Percentiles rank a stretch among this genome's conserved stretches.
These are phyloP conservation scores for Aricia artaxerxes DNA, from an alignment of 2,888 invertebrate genomes.

Conservation along the genomic window DNA sequence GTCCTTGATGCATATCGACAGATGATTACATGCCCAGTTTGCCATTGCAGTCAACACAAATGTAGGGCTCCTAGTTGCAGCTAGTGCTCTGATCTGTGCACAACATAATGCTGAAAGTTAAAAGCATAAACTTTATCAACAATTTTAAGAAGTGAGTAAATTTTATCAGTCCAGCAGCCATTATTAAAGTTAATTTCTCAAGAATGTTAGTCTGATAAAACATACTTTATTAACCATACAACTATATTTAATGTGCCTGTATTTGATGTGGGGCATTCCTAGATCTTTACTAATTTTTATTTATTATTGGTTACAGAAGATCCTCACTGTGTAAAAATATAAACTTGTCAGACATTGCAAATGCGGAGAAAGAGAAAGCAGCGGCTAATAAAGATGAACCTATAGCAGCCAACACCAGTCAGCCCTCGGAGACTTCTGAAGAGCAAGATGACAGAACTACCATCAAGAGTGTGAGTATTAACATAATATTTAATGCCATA, in stretches of 20 bases:
- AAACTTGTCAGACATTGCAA: slow-evolving; percentile 54
- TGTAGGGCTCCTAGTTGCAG: neutral
- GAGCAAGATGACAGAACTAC: slow-evolving; percentile 62
- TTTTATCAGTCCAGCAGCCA: neutral
- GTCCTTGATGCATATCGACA: slow-evolving; percentile 57
- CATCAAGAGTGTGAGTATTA: slow-evolving; percentile 63
- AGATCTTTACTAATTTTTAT: neutral
- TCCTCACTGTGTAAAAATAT: slow-evolving; percentile 66
- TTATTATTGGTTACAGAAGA: slow-evolving; percentile 50
- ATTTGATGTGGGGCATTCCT: neutral
- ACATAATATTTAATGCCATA: neutral
- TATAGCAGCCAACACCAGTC: slow-evolving; percentile 35
- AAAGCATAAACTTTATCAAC: neutral
- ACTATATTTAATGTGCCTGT: too few species aligned
- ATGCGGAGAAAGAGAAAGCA: slow-evolving; percentile 52
- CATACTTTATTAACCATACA: neutral
- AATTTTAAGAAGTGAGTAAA: slow-evolving; percentile 28
- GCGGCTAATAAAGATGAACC: slow-evolving; percentile 47
- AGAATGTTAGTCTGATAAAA: neutral
- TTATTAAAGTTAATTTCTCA: neutral
- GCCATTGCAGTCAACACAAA: slow-evolving; percentile 31
- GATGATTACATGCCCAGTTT: slow-evolving; percentile 44
- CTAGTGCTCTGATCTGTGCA: neutral
- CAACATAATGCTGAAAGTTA: slow-evolving; percentile 26
- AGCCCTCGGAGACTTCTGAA: slow-evolving; percentile 44